Percentiles rank a stretch among this genome's conserved stretches.
Conservation (phyloP, 2,113 vertebrate species). For the Phylloscopus trochiloides region DNA sequence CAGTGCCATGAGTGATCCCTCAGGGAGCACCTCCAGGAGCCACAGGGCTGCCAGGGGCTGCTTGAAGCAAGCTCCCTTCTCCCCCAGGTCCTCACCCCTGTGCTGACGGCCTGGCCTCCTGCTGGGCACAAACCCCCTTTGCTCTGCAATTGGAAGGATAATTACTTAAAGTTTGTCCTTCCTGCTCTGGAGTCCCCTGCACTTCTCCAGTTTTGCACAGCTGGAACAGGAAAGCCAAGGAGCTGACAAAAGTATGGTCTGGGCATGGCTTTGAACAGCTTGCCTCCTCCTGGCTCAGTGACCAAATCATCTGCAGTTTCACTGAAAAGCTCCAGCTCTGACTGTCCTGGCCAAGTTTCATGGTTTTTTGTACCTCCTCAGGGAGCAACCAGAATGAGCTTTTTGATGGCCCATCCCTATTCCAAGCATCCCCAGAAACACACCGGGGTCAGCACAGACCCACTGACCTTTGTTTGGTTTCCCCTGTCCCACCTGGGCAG, state of each 20-base stretch:
- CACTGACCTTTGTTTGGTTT: neutral
- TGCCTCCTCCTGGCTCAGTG: neutral
- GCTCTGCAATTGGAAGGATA: neutral
- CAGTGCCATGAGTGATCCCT: neutral
- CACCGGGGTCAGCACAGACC: neutral
- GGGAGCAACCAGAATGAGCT: neutral
- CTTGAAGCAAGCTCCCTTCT: neutral
- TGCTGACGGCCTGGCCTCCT: neutral
- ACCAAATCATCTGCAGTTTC: neutral
- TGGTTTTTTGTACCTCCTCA: neutral
- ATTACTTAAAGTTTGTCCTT: neutral
- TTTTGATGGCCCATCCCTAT: neutral
- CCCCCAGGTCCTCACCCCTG: neutral
- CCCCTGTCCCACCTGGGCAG: neutral
- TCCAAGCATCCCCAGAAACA: neutral
- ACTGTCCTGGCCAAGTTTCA: neutral
- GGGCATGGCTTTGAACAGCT: neutral
- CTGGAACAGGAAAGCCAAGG: neutral
- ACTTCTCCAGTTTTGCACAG: neutral
- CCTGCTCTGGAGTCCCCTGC: neutral
- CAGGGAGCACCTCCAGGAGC: neutral
- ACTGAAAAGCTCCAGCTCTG: neutral
- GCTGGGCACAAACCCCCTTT: neutral
- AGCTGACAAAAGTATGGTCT: neutral
- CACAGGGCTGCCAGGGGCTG: neutral